A percentile compares a stretch with the other conserved stretches of the same genome.
Conservation (phyloP, 2,113 vertebrate genomes). For the Siphamia tubifer region DNA sequence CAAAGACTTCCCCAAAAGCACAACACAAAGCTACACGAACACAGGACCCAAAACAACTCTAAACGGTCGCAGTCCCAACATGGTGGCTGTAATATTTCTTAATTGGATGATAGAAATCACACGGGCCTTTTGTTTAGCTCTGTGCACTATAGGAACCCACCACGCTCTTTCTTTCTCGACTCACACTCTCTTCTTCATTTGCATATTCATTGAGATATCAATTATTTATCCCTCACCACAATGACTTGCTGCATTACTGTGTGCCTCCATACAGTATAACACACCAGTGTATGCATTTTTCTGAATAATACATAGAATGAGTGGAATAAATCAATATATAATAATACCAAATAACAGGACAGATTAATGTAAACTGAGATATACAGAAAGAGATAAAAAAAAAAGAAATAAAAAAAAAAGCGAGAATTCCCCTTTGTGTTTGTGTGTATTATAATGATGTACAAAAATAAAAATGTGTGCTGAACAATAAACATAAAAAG, state of each 20-base stretch:
- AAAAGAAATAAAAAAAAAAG: not conserved
- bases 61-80: slow-evolving; percentile 65
- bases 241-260: slow-evolving; percentile 72
- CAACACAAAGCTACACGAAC: slow-evolving; percentile 45
- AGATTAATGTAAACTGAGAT: slow-evolving; percentile 6
- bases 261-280: slow-evolving; percentile 59
- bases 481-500: too few species aligned
- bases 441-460: too few species aligned
- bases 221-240: slow-evolving; percentile 80
- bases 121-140: slow-evolving; percentile 70
- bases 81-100: slow-evolving; percentile 69
- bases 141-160: slow-evolving; percentile 15
- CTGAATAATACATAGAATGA: slow-evolving; percentile 65
- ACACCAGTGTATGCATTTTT: slow-evolving; percentile 40
- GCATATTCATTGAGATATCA: slow-evolving; percentile 85
- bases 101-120: slow-evolving; percentile 75
- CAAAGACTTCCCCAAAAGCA: slow-evolving; percentile 68
- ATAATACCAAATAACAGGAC: slow-evolving; percentile 30
- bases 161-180: slow-evolving; percentile 22
- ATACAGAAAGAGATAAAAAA: slow-evolving; percentile 5
- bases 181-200: slow-evolving; percentile 61
- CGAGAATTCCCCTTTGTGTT: not conserved
- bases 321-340: slow-evolving; percentile 57
- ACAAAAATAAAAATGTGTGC: too few species aligned
- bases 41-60: slow-evolving; percentile 62